phyloP scores from a whole-genome alignment of 2,113 vertebrate species.

The Ctenomys sociabilis region DNA sequence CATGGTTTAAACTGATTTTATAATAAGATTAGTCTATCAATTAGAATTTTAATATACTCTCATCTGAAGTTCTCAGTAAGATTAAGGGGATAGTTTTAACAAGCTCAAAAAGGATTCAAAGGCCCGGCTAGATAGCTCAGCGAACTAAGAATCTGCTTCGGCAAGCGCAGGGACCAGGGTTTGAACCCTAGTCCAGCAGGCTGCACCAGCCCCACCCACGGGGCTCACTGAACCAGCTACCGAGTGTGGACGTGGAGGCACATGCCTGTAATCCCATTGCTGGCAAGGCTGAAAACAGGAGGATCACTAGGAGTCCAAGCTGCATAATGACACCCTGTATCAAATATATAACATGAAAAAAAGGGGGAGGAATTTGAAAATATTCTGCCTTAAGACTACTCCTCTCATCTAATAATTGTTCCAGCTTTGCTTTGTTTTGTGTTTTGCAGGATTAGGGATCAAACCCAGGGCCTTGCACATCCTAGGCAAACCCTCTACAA shows the following conservation, averaged over 20 bases:
- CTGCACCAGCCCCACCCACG: no score
- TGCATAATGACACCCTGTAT: no score
- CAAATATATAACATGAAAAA: no score
- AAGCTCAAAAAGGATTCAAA: neutral
- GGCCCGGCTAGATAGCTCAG: no score
- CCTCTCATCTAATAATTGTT: neutral
- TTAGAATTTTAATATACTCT: neutral
- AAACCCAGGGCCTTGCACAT: neutral
- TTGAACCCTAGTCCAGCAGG: no score
- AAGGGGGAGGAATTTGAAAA: neutral
- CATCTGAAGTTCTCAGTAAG: neutral
- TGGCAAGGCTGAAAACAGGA: no score
- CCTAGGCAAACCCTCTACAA: neutral
- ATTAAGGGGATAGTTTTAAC: neutral
- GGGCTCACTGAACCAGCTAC: no score
- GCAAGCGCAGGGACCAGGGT: no score
- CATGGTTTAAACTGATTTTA: conserved; percentile 15
- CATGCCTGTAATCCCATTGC: no score
- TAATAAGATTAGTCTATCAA: conserved; percentile 37
- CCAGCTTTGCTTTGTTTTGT: conserved; percentile 4
- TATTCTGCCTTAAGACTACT: conserved; percentile 20
- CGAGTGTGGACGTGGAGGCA: no score
- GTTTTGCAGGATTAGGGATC: neutral
- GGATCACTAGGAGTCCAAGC: no score
- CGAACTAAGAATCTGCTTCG: no score